phyloP scores from a whole-genome alignment of 2,113 vertebrate genomes.

The Nothocercus julius region DNA sequence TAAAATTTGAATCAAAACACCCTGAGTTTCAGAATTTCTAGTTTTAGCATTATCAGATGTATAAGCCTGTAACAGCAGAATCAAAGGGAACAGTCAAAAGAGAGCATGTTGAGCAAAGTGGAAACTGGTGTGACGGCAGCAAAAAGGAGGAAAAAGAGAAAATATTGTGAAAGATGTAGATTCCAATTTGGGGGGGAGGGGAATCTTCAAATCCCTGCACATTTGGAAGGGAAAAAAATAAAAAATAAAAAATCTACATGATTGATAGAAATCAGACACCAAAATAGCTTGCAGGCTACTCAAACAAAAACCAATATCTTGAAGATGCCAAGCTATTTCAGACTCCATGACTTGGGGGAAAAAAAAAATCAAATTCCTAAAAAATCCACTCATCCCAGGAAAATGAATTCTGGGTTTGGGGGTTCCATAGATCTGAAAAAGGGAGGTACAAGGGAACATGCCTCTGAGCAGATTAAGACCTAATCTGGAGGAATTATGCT shows the following conservation, averaged over 20 bases:
- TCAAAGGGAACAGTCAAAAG: not conserved
- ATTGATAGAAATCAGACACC: accelerated
- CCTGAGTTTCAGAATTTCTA: not conserved
- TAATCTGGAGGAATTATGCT: not conserved
- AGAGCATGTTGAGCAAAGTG: not conserved
- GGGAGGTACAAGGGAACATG: accelerated
- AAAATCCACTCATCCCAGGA: not conserved
- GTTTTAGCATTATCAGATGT: not conserved
- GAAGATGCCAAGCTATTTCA: not conserved
- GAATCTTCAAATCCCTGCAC: too few relatives aligned
- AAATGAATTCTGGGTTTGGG: not conserved
- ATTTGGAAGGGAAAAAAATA: not conserved
- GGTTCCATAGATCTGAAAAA: not conserved
- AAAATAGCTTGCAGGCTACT: not conserved
- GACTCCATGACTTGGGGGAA: too few relatives aligned
- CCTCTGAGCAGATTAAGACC: not conserved
- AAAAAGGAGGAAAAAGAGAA: not conserved
- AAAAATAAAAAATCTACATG: not conserved
- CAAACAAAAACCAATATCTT: not conserved
- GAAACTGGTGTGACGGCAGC: accelerated
- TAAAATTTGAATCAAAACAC: not conserved
- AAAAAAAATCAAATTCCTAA: not conserved
- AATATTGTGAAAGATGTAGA: not conserved
- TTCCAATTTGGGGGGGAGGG: too few relatives aligned
- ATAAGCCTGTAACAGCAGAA: not conserved